These are phyloP conservation scores for Somateria mollissima DNA, from an alignment of 2,797 vertebrate genomes.

Conservation along the genomic window DNA sequence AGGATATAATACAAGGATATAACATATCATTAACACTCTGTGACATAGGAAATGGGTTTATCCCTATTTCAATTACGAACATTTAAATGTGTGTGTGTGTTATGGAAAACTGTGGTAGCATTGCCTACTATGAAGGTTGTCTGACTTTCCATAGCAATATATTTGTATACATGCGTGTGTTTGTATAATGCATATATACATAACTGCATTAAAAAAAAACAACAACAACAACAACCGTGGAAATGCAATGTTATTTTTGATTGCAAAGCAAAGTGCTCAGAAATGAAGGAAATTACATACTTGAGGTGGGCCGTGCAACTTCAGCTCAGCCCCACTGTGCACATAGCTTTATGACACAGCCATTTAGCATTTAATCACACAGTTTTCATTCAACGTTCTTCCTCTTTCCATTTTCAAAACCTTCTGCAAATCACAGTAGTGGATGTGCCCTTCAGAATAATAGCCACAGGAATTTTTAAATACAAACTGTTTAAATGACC, in stretches of 20 bases:
- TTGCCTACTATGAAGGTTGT: not conserved
- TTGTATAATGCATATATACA: not conserved
- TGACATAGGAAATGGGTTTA: not conserved
- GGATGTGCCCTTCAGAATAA: constrained; percentile 31
- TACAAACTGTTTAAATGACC: constrained; percentile 44
- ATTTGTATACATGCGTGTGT: not conserved
- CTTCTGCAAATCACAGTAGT: constrained; percentile 21
- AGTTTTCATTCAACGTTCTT: constrained; percentile 12
- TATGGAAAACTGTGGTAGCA: not conserved
- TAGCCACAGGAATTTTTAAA: constrained; percentile 36
- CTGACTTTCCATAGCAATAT: not conserved
- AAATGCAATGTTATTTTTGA: not conserved
- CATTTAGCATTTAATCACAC: not conserved
- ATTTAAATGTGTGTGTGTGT: not conserved
- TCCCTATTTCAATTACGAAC: not conserved
- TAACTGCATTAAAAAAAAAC: not conserved
- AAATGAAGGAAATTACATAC: constrained; percentile 14
- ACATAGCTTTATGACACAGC: not conserved
- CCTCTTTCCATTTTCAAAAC: constrained; percentile 36
- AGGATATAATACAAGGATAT: too few relatives aligned
- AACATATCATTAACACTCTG: not conserved
- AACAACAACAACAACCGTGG: not conserved
- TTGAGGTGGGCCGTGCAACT: constrained; percentile 2
- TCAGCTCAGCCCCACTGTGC: not conserved
- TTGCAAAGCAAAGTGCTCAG: not conserved